A percentile compares a stretch with the other conserved stretches of the same genome.
Evolutionary conservation across 2,888 invertebrate genomes (phyloP).

Genomic region (Eubasilissa splendida): DNA sequence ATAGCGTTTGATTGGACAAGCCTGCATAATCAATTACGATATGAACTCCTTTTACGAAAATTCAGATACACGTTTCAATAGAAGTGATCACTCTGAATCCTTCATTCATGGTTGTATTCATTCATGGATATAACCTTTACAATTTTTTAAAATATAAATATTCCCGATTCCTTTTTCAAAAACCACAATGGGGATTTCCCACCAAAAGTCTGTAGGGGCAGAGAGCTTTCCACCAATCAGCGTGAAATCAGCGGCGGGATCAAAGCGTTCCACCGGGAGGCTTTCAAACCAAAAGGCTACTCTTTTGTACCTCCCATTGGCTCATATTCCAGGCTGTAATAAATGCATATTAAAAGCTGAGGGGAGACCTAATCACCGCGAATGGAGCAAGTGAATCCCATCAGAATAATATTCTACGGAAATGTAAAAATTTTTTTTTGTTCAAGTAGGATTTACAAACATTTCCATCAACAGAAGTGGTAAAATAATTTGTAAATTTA

Average conservation of each 20-base stretch:
- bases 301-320: constrained; percentile 28
- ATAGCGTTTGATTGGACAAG: no score
- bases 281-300: constrained; percentile 41
- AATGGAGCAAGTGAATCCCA: constrained; percentile 37
- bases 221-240: constrained; percentile 36
- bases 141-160: no score
- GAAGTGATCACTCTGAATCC: no score
- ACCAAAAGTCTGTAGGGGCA: not conserved
- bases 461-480: no score
- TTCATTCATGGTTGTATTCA: no score
- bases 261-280: constrained; percentile 40
- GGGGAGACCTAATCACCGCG: constrained; percentile 43
- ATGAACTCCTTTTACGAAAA: no score
- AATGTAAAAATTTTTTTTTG: constrained; percentile 9
- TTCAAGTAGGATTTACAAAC: no score
- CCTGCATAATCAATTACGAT: no score
- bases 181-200: constrained; percentile 5
- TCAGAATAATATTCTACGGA: constrained; percentile 28
- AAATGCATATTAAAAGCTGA: constrained; percentile 42
- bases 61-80: no score
- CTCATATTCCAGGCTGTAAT: constrained; percentile 44
- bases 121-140: no score
- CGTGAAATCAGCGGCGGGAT: constrained; percentile 43
- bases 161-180: not conserved
- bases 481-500: no score